Evolutionary conservation across 1,140 invertebrate genomes (phyloP).

Genomic region (Lasioglossum baleicum): DNA sequence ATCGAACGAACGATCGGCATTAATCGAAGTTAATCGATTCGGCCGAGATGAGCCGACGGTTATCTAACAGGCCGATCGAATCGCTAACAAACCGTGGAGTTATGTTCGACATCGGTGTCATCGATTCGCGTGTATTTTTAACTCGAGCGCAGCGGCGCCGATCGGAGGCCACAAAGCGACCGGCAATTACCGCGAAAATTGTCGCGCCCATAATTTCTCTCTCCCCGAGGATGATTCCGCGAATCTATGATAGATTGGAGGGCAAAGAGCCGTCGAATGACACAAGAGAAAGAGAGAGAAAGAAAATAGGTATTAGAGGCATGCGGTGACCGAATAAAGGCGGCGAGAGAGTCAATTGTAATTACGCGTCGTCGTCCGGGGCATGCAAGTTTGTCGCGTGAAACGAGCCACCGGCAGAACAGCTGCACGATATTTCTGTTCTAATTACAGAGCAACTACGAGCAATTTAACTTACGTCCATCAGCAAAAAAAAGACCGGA

Average conservation of each 20-base stretch:
- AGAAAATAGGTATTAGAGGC: neutral
- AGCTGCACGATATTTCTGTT: slow-evolving; percentile 38
- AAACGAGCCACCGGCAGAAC: slow-evolving; percentile 15
- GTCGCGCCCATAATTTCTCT: too few species aligned
- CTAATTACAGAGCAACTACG: slow-evolving; percentile 24
- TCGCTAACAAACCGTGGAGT: neutral
- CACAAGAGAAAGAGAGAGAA: too few species aligned
- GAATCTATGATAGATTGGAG: neutral
- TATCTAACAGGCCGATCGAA: slow-evolving; percentile 18
- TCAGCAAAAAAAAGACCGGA: neutral
- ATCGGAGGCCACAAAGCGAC: neutral
- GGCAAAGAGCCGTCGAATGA: neutral
- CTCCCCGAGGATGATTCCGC: too few species aligned
- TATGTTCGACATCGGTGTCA: neutral
- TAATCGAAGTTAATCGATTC: neutral
- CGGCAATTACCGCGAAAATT: neutral
- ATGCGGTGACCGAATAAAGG: slow-evolving; percentile 7
- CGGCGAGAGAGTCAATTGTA: slow-evolving; percentile 8
- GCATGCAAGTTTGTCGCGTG: slow-evolving; percentile 34
- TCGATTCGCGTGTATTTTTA: slow-evolving; percentile 11
- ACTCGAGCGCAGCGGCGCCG: neutral
- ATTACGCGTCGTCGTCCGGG: slow-evolving; percentile 6
- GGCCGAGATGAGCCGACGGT: neutral
- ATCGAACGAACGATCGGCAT: neutral
- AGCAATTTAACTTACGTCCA: slow-evolving; percentile 19